These are phyloP conservation scores for Brenthis ino DNA, from an alignment of 2,888 invertebrate species.

Conservation along the genomic window DNA sequence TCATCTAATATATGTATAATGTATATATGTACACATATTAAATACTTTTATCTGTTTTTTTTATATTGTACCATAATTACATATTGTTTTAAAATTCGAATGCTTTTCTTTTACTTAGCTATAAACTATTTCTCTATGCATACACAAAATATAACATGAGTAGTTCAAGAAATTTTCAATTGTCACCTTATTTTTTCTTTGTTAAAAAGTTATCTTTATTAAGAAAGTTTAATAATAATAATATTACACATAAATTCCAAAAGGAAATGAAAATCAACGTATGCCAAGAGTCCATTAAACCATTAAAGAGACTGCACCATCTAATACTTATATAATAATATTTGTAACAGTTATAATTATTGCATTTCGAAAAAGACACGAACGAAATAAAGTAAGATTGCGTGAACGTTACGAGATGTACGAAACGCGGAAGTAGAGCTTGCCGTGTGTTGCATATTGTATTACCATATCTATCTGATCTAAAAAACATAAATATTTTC, in stretches of 20 bases:
- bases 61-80: too few species aligned
- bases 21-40: neutral
- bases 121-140: too few species aligned
- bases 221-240: too few species aligned
- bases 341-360: conserved; percentile 23
- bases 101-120: too few species aligned
- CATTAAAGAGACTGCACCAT: neutral
- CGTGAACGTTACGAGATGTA: conserved; percentile 28
- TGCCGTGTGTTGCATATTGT: conserved; percentile 5
- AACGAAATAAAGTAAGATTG: conserved; percentile 20
- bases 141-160: too few species aligned
- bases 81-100: too few species aligned
- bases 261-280: too few species aligned
- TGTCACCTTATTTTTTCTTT: too few species aligned
- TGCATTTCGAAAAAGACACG: conserved; percentile 26
- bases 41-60: neutral
- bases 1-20: neutral
- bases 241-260: too few species aligned
- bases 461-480: conserved; percentile 6
- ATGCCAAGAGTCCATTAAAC: too few species aligned
- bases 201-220: too few species aligned
- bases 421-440: conserved; percentile 21
- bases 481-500: neutral
- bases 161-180: too few species aligned
- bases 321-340: conserved; percentile 12